Evolutionary conservation across 2,113 vertebrate species (phyloP).

Genomic region (Steatornis caripensis): DNA sequence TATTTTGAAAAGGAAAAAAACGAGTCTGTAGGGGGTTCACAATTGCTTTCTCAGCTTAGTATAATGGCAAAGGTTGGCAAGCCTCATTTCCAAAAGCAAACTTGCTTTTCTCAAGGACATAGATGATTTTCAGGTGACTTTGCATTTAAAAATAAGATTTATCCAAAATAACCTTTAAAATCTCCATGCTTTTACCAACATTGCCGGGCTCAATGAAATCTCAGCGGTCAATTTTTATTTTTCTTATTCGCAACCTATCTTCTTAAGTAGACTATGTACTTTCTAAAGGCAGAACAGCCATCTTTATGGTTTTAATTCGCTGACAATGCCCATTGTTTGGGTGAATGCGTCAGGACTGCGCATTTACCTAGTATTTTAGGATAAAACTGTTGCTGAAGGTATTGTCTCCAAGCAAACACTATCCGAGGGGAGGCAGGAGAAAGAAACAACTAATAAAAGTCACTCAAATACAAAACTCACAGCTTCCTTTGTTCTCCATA

Average conservation of each 20-base stretch:
- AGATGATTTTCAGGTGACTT: background rate
- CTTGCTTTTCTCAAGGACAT: background rate
- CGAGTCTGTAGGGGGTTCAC: background rate
- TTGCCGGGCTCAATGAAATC: background rate
- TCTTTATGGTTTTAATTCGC: background rate
- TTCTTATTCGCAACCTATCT: background rate
- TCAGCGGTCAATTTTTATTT: background rate
- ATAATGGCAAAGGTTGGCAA: background rate
- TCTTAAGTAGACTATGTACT: background rate
- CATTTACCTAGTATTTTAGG: background rate
- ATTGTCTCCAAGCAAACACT: background rate
- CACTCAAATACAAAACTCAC: background rate
- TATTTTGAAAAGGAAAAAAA: background rate
- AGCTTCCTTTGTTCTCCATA: background rate
- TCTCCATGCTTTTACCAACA: background rate
- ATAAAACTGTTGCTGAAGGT: background rate
- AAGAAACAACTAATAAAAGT: background rate
- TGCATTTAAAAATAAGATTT: background rate
- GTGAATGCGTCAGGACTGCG: background rate
- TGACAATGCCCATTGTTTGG: background rate
- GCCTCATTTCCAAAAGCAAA: background rate
- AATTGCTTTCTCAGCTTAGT: slow-evolving; percentile 1
- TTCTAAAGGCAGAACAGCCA: background rate
- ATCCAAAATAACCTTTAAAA: background rate
- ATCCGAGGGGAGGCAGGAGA: background rate